A percentile compares a stretch with the other conserved stretches of the same genome.
These are phyloP conservation scores for Catalaphyllia jardinei DNA, from an alignment of 64 coral and sea anemone species.

Conservation along the genomic window DNA sequence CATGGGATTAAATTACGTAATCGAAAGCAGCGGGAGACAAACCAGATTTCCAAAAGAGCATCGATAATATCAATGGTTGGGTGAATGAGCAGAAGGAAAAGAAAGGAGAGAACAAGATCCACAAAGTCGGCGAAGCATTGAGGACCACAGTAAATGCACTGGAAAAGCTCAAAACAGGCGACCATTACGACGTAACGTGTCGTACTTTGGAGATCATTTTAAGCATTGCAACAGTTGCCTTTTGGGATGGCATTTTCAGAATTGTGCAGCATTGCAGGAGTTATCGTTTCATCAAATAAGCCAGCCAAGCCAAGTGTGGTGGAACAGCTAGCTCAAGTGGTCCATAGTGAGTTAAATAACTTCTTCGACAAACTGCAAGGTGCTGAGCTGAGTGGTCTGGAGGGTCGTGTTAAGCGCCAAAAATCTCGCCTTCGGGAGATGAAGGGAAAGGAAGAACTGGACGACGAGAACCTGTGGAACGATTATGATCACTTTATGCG, in stretches of 20 bases:
- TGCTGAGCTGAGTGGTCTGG: background rate
- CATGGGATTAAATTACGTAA: no score
- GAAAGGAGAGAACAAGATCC: no score
- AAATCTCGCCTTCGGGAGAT: background rate
- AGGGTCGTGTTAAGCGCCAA: background rate
- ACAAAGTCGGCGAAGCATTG: no score
- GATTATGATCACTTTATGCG: background rate
- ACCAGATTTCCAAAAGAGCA: no score
- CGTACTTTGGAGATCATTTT: constrained; percentile 3
- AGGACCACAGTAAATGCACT: no score
- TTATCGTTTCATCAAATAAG: background rate
- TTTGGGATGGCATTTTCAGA: background rate
- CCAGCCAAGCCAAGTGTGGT: background rate
- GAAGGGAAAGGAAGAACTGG: background rate
- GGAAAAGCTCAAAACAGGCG: background rate
- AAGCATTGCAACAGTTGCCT: background rate
- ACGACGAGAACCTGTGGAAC: background rate
- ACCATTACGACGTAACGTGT: background rate
- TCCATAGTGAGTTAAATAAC: background rate
- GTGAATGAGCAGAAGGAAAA: no score
- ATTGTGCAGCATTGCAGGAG: background rate
- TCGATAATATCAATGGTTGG: no score
- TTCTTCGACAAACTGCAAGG: background rate
- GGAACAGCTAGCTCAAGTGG: constrained; percentile 1
- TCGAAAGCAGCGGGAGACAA: no score